These are phyloP conservation scores for Calcarius ornatus DNA, from an alignment of 2,113 vertebrate genomes.

Conservation along the genomic window DNA sequence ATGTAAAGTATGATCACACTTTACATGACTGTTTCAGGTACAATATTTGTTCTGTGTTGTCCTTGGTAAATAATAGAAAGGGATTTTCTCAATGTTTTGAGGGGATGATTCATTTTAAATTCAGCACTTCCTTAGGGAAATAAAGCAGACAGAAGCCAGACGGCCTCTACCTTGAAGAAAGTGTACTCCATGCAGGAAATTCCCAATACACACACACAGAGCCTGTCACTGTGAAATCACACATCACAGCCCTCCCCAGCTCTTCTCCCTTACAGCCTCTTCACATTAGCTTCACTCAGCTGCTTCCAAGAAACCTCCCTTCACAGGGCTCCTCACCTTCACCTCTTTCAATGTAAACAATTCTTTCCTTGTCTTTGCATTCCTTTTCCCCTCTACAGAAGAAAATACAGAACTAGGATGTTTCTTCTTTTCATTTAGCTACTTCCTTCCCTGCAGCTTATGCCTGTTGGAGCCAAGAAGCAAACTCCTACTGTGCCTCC, in stretches of 20 bases:
- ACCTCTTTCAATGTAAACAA: not conserved
- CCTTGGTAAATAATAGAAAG: not conserved
- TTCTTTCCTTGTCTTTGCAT: not conserved
- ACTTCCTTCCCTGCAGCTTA: not conserved
- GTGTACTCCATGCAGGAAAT: not conserved
- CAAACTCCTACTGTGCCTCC: not conserved
- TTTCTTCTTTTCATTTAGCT: not conserved
- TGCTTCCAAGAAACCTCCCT: not conserved
- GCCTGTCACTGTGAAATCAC: not conserved
- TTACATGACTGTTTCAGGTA: not conserved
- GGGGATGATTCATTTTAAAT: not conserved
- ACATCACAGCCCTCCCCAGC: not conserved
- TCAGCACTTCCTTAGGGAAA: not conserved
- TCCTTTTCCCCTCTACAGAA: not conserved
- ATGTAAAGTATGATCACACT: not conserved
- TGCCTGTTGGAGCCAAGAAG: not conserved
- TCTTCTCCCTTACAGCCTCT: not conserved
- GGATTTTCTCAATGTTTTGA: not conserved
- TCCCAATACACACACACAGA: not conserved
- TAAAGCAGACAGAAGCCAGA: not conserved
- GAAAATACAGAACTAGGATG: not conserved
- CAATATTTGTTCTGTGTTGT: not conserved
- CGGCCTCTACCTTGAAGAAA: not conserved
- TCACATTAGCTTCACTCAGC: not conserved
- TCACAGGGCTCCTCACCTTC: not conserved